phyloP scores from a whole-genome alignment of 2,113 vertebrate species.

The Hepsetus odoe region DNA sequence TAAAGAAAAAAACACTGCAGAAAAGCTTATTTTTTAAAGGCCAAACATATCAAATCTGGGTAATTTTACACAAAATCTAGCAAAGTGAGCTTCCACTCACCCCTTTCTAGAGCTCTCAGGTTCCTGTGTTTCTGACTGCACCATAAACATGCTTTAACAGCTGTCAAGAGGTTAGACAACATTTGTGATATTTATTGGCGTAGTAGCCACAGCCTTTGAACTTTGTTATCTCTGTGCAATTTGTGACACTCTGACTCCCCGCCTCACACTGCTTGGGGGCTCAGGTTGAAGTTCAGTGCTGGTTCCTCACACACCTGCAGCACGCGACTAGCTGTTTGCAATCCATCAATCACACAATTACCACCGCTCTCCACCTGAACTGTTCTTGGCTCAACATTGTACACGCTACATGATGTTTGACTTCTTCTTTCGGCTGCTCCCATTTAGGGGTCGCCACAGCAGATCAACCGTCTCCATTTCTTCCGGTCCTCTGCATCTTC shows the following conservation, averaged over 20 bases:
- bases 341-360: conserved; percentile 4
- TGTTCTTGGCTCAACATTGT: neutral
- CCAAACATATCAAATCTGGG: too few relatives aligned
- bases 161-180: neutral
- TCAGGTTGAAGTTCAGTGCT: conserved; percentile 14
- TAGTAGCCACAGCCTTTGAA: neutral
- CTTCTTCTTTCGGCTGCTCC: too few relatives aligned
- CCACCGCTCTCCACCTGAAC: neutral
- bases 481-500: too few relatives aligned
- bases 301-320: conserved; percentile 30
- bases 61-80: neutral
- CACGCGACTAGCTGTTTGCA: neutral
- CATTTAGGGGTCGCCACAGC: too few relatives aligned
- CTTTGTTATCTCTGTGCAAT: neutral
- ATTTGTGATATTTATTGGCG: neutral
- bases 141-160: neutral
- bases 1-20: too few relatives aligned
- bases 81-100: neutral
- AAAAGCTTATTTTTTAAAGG: too few relatives aligned
- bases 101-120: neutral
- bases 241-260: neutral
- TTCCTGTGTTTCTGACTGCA: neutral
- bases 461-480: too few relatives aligned
- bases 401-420: neutral
- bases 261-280: neutral